Percentiles rank a stretch among this genome's conserved stretches.
Conservation (phyloP, 1,140 invertebrate genomes). For the Hyles euphorbiae region DNA sequence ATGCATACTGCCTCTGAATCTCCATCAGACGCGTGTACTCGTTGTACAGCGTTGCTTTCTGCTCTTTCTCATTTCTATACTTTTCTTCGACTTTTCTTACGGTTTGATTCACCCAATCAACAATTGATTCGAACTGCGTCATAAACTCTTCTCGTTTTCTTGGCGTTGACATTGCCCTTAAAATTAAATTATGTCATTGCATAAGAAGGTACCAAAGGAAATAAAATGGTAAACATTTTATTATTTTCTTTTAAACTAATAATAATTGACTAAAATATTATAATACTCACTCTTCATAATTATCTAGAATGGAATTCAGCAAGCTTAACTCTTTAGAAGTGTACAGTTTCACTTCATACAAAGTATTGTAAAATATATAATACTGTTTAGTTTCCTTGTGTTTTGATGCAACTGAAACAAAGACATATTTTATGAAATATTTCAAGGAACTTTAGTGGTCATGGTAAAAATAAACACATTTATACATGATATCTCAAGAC, state of each 20-base stretch:
- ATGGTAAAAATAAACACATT: too few relatives aligned
- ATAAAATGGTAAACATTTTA: neutral
- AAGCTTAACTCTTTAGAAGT: slow-evolving; percentile 93
- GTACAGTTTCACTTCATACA: slow-evolving; percentile 95
- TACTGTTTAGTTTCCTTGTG: slow-evolving; percentile 98
- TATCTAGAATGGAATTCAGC: slow-evolving; percentile 95
- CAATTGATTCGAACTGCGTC: slow-evolving; percentile 90
- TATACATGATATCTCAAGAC: too few relatives aligned
- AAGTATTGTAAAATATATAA: slow-evolving; percentile 96
- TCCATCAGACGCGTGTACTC: slow-evolving; percentile 85
- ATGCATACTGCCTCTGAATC: slow-evolving; percentile 88
- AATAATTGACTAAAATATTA: too few relatives aligned
- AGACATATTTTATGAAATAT: slow-evolving; percentile 13
- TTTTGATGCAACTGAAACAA: slow-evolving; percentile 89
- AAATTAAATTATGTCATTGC: slow-evolving; percentile 17
- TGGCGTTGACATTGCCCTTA: slow-evolving; percentile 81
- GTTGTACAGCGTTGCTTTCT: slow-evolving; percentile 82
- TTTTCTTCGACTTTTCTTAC: slow-evolving; percentile 83
- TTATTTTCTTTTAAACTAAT: too few relatives aligned
- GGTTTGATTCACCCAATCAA: slow-evolving; percentile 89
- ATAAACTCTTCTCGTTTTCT: slow-evolving; percentile 90
- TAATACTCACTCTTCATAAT: slow-evolving; percentile 88
- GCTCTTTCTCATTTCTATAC: slow-evolving; percentile 83
- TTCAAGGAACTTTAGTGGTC: too few relatives aligned
- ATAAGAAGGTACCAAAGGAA: neutral